Evolutionary conservation across 2,888 invertebrate species (phyloP), one percentile per base, ranked within the genome.

Genomic region (Operophtera brumata): DNA sequence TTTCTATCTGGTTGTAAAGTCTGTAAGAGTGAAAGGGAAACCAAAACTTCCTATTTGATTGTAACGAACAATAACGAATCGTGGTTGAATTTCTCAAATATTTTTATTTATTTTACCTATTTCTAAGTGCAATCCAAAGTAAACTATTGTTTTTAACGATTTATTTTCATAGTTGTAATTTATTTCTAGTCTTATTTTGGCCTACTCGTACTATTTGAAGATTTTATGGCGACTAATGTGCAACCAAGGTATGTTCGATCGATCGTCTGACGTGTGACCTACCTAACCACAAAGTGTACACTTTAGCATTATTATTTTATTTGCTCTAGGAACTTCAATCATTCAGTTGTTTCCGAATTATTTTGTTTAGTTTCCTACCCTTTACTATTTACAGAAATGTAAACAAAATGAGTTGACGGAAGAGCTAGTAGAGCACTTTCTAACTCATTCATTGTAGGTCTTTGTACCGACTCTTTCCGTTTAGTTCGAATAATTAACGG

Each of bases 21-120:
- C 0, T 1, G 1, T 40, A n/a, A n/a, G 63, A 28, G 14, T 55
- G 71, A 75, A 54, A 70, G 77, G 75, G 73, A 82, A 5, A 67
- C 65, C 49, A 36, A 44, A 77, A 64, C 61, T 69, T 69, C 70
- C 64, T 73, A 75, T 89, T 90, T 87, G 84, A 86, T 80, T 86
- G 75, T 89, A 90, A 90, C 90, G 89, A 82, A 82, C 82, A 82
- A 69, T 88, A 89, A 89, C 90, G 89, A 84, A 84, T 82, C 79
- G 86, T 85, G 85, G 80, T 82, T 80, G 79, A 75, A 59, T 47
- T 66, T 80, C 75, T 72, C 62, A 70, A 77, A 74, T 73, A 71
- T 74, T 78, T 82, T 78, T 78, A 78, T 81, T 79, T 81, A 81
- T 80, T 82, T 74, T 79, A 71, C 70, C 63, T 57, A 61, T 66